Evolutionary conservation across 2,797 vertebrate genomes (phyloP), one percentile per base, ranked within the genome.

Genomic region (Synanceia verrucosa): DNA sequence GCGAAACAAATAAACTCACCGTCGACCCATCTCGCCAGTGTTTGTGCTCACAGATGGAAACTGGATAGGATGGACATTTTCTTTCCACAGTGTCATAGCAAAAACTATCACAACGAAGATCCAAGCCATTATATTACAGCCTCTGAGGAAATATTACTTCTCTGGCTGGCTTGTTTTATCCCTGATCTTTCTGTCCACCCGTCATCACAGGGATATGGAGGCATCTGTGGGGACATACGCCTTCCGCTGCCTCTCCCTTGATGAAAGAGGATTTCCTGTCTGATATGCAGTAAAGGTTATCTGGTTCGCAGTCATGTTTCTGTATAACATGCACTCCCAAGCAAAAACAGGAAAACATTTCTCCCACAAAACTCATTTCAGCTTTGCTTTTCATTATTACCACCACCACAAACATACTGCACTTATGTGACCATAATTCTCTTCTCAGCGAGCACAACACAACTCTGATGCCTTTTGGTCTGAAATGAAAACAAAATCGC

Each of bases 1-100:
- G 83, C 83, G 88, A 93, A 94, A 92, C 91, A 94, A 94, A 95
- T 92, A 93, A 93, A 92, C 88, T 79, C 60, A 82, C 65, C 33
- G 73, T 70, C 64, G 59, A 83, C 69, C 88, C 83, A 69, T 88
- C 81, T 79, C 77, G n/a, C 78, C 82, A 78, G 89, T 93, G 91
- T 93, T 92, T 92, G 88, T 70, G 39, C 82, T 91, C 86, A 86
- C 84, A 89, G 88, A 94, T 93, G 86, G 90, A 91, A 89, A 81
- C 76, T 73, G 86, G 89, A 92, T 89, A 87, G 86, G 70, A 86
- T 84, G 82, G 83, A 90, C 76, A 89, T 89, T 84, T 90, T 89
- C 88, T 90, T 90, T 90, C 78, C 78, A 78, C 81, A 61, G 61
- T 75, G 82, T 88, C 86, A 86, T 82, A 85, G 82, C 73, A 75